Evolutionary conservation across 1,140 invertebrate genomes (phyloP), one percentile per base, ranked within the genome.

Genomic region (Zaprionus capensis): DNA sequence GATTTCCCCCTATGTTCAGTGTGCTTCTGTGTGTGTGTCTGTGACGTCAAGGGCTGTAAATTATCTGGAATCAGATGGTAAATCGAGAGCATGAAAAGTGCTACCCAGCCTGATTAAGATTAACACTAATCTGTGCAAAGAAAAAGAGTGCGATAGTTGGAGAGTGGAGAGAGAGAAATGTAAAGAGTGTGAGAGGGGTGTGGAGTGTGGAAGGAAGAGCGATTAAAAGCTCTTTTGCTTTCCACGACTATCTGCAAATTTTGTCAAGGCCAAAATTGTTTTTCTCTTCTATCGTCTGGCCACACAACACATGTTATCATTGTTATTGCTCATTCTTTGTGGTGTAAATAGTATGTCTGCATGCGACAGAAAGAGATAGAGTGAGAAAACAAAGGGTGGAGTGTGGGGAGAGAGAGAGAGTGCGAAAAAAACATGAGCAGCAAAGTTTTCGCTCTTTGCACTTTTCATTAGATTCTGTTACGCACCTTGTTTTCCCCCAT

Each of bases 261-360:
- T 71, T 49, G 44, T 58, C 72, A 75, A 75, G 67, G 72, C 67
- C 59, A 75, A 49, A 31, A 67, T 49, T 38, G 55, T 59, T 68
- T 24, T 34, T 55, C 26, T 28, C 22, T 24, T 55, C 26, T 28
- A 11, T 51, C 51, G 26, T 65, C 28, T 53, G 46, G 26, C 41
- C 41, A 17, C 41, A 34, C 2, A 34, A 34, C 58, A 46, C 14
- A 49, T 62, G 61, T 51, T 51, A 51, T 51, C 17, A 22, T 34
- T 51, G 44, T 63, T 51, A 24, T 51, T 63, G 38, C 41, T 46
- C 38, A 44, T 44, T 17, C 7, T 17, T 46, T 46, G 41, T 17
- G 41, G 41, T 46, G 9, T 34, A 51, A 41, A 12, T 26, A n/a
- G 26, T 28, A 41, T 56, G 46, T 41, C 28, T 41, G 31, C 22